Conservation (phyloP, 2,888 invertebrate species). For the Lymantria monacha region DNA sequence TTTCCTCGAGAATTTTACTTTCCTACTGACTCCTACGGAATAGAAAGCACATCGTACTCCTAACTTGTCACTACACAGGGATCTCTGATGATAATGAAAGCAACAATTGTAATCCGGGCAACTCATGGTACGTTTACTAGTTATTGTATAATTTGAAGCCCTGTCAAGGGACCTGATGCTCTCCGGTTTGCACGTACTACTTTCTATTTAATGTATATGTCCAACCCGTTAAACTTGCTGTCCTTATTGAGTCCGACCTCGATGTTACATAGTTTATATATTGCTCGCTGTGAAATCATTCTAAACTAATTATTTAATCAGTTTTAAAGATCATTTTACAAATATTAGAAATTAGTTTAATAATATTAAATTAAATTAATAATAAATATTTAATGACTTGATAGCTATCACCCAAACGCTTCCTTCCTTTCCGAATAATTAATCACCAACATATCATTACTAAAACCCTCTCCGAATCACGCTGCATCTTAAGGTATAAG, state of each 20-base stretch:
- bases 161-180: slow-evolving; percentile 41
- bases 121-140: slow-evolving; percentile 27
- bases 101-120: neutral
- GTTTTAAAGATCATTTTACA: neutral
- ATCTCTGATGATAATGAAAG: too few relatives aligned
- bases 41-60: too few relatives aligned
- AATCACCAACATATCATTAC: too few relatives aligned
- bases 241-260: slow-evolving; percentile 41
- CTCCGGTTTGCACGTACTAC: slow-evolving; percentile 39
- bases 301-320: neutral
- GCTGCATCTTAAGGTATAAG: too few relatives aligned
- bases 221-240: slow-evolving; percentile 51
- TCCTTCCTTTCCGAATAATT: too few relatives aligned
- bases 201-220: slow-evolving; percentile 48
- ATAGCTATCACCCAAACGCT: too few relatives aligned
- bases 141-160: slow-evolving; percentile 40
- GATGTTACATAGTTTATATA: slow-evolving; percentile 29
- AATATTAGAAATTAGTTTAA: too few relatives aligned
- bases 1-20: too few relatives aligned
- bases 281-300: slow-evolving; percentile 10
- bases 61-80: too few relatives aligned
- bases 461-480: too few relatives aligned
- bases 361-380: neutral
- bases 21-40: too few relatives aligned
- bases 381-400: too few relatives aligned